Evolutionary conservation across 2,888 invertebrate genomes (phyloP).

Genomic region (Andricus quercusramuli): DNA sequence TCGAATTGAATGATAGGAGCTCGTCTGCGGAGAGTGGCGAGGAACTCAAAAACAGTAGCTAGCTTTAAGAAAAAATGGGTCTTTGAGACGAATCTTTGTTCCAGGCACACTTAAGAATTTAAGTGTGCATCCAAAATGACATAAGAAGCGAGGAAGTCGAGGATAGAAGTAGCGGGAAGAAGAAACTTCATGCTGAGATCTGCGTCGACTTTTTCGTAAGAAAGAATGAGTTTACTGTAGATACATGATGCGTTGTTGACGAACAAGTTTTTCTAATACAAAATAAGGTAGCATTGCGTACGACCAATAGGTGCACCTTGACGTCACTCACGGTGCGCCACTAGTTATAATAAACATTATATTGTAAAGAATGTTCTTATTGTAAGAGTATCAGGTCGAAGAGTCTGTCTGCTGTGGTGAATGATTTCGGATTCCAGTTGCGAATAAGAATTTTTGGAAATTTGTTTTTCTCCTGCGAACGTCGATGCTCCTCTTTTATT

Average conservation of each 20-base stretch:
- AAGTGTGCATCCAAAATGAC: slow-evolving; percentile 34
- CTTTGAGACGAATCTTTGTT: slow-evolving; percentile 9
- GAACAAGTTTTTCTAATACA: slow-evolving; percentile 75
- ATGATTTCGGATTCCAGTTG: slow-evolving; percentile 48
- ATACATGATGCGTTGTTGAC: slow-evolving; percentile 73
- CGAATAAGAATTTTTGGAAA: slow-evolving; percentile 3
- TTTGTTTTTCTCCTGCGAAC: slow-evolving; percentile 27
- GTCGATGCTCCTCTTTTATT: not conserved
- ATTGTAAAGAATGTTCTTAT: slow-evolving; percentile 74
- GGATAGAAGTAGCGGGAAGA: slow-evolving; percentile 14
- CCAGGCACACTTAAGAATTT: slow-evolving; percentile 31
- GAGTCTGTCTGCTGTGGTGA: slow-evolving; percentile 69
- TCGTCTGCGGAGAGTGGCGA: slow-evolving; percentile 12
- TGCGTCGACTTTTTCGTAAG: slow-evolving; percentile 53
- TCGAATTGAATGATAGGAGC: slow-evolving; percentile 9
- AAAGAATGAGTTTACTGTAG: slow-evolving; percentile 71
- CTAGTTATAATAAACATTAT: slow-evolving; percentile 69
- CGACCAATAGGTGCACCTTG: slow-evolving; percentile 74
- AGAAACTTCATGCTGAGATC: slow-evolving; percentile 10
- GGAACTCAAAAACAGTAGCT: slow-evolving; percentile 3
- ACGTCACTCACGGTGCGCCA: slow-evolving; percentile 66
- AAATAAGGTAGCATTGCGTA: slow-evolving; percentile 76
- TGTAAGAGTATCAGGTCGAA: slow-evolving; percentile 68
- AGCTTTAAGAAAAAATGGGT: slow-evolving; percentile 17
- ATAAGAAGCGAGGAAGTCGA: slow-evolving; percentile 41